A percentile compares a stretch with the other conserved stretches of the same genome.
These are phyloP conservation scores for Lanistes nyassanus DNA, from an alignment of 1,140 invertebrate species.

Conservation along the genomic window DNA sequence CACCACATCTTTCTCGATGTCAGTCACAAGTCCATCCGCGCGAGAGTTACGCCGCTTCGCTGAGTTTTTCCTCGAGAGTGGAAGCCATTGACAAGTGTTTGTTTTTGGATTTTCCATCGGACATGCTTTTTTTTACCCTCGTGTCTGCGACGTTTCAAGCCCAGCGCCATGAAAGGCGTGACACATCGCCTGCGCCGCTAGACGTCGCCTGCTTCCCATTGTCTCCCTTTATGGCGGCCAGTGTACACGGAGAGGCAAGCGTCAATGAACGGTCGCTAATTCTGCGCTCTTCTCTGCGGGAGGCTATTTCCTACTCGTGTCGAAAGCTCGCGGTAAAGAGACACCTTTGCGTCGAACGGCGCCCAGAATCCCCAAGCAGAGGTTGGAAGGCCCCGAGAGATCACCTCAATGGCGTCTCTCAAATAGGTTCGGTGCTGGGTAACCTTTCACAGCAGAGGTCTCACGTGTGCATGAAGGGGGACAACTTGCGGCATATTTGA, in stretches of 20 bases:
- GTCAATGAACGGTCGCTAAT: slow-evolving; percentile 12
- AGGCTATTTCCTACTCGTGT: slow-evolving; percentile 15
- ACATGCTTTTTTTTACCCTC: slow-evolving; percentile 4
- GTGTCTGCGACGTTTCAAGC: slow-evolving; percentile 4
- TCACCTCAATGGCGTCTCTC: neutral
- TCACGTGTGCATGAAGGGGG: neutral
- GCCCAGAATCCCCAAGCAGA: slow-evolving; percentile 5
- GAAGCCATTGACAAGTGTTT: slow-evolving; percentile 8
- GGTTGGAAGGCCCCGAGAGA: neutral
- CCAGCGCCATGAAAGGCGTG: neutral
- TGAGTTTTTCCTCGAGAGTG: neutral
- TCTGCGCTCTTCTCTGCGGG: slow-evolving; percentile 8
- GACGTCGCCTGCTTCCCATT: slow-evolving; percentile 19
- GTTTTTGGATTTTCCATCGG: slow-evolving; percentile 1
- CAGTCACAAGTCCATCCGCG: neutral
- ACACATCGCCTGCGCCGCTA: neutral
- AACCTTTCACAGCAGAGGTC: neutral
- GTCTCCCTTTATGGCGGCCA: slow-evolving; percentile 1
- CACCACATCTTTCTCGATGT: neutral
- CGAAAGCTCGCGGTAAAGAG: neutral
- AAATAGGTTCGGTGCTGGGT: neutral
- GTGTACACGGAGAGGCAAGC: slow-evolving; percentile 6
- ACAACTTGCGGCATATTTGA: neutral
- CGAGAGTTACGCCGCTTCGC: slow-evolving; percentile 11
- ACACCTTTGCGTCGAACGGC: neutral